These are phyloP conservation scores for Coenonympha arcania DNA, from an alignment of 2,888 invertebrate genomes.

Conservation along the genomic window DNA sequence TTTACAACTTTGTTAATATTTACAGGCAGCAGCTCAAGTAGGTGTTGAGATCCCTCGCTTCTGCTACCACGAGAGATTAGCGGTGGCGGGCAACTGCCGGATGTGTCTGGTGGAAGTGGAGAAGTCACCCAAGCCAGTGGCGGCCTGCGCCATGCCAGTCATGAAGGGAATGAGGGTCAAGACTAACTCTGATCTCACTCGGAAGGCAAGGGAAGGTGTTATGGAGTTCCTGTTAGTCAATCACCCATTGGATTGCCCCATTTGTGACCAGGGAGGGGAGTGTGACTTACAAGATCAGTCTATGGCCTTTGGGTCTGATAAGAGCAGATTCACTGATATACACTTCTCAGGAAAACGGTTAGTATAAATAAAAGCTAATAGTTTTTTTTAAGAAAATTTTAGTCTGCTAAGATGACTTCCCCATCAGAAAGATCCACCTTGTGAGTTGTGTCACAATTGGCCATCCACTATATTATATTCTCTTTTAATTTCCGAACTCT, in stretches of 20 bases:
- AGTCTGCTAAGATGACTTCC: too few relatives aligned
- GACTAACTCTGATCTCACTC: conserved; percentile 95
- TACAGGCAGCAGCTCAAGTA: conserved; percentile 91
- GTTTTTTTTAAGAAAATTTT: too few relatives aligned
- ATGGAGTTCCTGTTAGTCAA: conserved; percentile 99
- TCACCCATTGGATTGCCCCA: conserved; percentile 99
- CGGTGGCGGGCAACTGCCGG: conserved; percentile 98
- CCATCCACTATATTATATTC: too few relatives aligned
- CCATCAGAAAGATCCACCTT: too few relatives aligned
- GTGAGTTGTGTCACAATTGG: too few relatives aligned
- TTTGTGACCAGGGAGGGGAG: conserved; percentile 98
- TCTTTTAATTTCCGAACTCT: too few relatives aligned
- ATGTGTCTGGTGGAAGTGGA: conserved; percentile 99
- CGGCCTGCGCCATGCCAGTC: conserved; percentile 99
- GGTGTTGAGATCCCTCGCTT: conserved; percentile 99
- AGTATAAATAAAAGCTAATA: conserved; percentile 21
- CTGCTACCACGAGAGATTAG: conserved; percentile 98
- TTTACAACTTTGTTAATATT: neutral
- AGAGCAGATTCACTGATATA: conserved; percentile 94
- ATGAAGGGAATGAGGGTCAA: conserved; percentile 99
- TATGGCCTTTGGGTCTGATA: conserved; percentile 98
- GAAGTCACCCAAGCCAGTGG: conserved; percentile 97
- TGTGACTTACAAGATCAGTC: conserved; percentile 98
- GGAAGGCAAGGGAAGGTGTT: conserved; percentile 83
- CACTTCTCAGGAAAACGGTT: conserved; percentile 92